Percentiles rank a stretch among this genome's conserved stretches.
These are phyloP conservation scores for Gila orcuttii DNA, from an alignment of 2,113 vertebrate genomes.

Conservation along the genomic window DNA sequence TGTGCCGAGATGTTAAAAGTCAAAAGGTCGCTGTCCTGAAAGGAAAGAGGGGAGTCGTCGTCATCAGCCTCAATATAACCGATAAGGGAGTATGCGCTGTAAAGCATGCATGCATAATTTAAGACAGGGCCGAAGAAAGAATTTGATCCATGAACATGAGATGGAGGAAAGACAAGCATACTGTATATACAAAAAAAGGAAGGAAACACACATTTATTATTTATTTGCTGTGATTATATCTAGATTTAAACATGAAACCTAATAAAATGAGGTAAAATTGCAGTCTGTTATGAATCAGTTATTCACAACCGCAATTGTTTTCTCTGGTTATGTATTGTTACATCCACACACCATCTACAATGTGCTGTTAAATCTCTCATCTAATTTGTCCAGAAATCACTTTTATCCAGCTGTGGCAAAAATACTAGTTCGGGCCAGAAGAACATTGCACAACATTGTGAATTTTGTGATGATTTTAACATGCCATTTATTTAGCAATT, in stretches of 20 bases:
- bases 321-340: neutral
- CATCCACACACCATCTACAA: neutral
- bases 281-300: neutral
- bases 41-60: conserved; percentile 21
- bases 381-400: neutral
- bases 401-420: neutral
- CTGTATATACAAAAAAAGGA: neutral
- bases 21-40: conserved; percentile 85
- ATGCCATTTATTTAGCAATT: neutral
- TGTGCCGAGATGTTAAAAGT: conserved; percentile 90
- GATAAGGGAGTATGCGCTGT: conserved; percentile 19
- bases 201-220: neutral
- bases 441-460: neutral
- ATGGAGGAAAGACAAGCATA: neutral
- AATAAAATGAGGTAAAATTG: neutral
- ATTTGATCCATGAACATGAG: neutral
- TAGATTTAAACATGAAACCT: neutral
- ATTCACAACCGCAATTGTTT: neutral
- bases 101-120: conserved; percentile 76
- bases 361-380: neutral
- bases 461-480: neutral
- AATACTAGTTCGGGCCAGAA: neutral
- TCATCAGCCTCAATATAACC: conserved; percentile 19
- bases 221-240: neutral
- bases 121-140: conserved; percentile 53